These are phyloP conservation scores for Baccha elongata DNA, from an alignment of 2,888 invertebrate genomes.

Conservation along the genomic window DNA sequence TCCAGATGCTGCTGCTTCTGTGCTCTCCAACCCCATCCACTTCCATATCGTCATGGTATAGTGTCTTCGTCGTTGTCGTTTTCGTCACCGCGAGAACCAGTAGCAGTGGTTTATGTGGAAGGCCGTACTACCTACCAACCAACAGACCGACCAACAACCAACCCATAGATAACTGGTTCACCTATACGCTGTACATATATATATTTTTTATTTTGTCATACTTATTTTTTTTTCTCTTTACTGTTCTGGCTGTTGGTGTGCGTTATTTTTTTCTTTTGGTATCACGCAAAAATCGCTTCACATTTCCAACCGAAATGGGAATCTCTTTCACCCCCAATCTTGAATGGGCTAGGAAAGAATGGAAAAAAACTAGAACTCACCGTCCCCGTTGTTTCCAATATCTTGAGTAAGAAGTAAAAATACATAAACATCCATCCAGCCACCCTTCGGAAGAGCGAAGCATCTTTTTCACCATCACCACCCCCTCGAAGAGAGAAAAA, in stretches of 20 bases:
- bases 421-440: constrained; percentile 64
- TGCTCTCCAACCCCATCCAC: constrained; percentile 62
- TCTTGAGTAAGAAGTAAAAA: constrained; percentile 58
- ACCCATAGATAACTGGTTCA: constrained; percentile 74
- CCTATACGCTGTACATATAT: constrained; percentile 62
- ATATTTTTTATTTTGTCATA: constrained; percentile 22
- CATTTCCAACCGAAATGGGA: constrained; percentile 70
- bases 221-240: constrained; percentile 44
- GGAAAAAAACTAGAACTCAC: constrained; percentile 23
- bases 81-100: constrained; percentile 82
- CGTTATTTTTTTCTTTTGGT: constrained; percentile 62
- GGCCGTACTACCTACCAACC: constrained; percentile 73
- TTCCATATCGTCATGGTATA: constrained; percentile 74
- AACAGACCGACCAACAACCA: constrained; percentile 74
- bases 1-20: constrained; percentile 41
- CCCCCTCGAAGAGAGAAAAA: constrained; percentile 50
- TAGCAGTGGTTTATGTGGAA: constrained; percentile 82
- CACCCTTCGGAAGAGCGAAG: constrained; percentile 50
- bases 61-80: constrained; percentile 68
- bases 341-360: constrained; percentile 16
- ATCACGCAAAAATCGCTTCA: constrained; percentile 72
- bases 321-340: constrained; percentile 43
- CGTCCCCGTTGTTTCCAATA: constrained; percentile 56
- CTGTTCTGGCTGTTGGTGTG: constrained; percentile 49
- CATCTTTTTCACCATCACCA: constrained; percentile 10